Base-by-base conservation (phyloP, 2,797 vertebrate species). In the Gymnoscopelus braueri region DNA sequence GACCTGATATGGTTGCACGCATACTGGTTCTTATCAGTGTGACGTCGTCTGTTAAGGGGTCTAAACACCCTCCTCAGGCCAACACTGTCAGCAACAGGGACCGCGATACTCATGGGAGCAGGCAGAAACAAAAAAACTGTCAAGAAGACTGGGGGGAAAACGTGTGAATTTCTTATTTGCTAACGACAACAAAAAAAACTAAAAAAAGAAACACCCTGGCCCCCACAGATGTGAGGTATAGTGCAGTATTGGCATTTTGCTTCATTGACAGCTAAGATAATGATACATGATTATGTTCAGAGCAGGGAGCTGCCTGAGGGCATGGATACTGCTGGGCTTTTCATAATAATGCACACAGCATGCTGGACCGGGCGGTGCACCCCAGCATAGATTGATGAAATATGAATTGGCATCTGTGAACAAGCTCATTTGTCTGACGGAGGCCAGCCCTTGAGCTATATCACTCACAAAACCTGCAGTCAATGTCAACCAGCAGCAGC, bases 261-360 rank as follows among this genome's bases (percentile, higher is more conserved):
- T 65, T 63, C 82, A 74, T 84, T 82, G 80, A 86, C 75, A 80
- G 82, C 71, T 67, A 75, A 67, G 75, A 83, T 89, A 87, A 88
- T 88, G 75, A 84, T 75, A 79, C 74, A 54, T 76, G 82, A 86
- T 88, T 73, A 74, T 75, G 71, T 69, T 82, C 62, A 73, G 79
- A 84, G 77, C 19, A 7, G 78, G 65, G 74, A 71, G 70, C 78
- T 71, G 81, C 84, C 80, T 48, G 32, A 78, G 81, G 83, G 60
- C 80, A 60, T 29, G 47, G 61, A n/a, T 71, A 55, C 79, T 32
- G 88, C 77, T 67, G 82, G 80, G 85, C 75, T 83, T 76, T 77
- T 75, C 64, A 72, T 80, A 70, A 61, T 44, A 60, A 69, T 66
- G 69, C 78, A 78, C 84, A 79, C 88, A 83, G 73, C 57, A 24